phyloP scores from a whole-genome alignment of 2,113 vertebrate genomes.

The Syrrhaptes paradoxus region DNA sequence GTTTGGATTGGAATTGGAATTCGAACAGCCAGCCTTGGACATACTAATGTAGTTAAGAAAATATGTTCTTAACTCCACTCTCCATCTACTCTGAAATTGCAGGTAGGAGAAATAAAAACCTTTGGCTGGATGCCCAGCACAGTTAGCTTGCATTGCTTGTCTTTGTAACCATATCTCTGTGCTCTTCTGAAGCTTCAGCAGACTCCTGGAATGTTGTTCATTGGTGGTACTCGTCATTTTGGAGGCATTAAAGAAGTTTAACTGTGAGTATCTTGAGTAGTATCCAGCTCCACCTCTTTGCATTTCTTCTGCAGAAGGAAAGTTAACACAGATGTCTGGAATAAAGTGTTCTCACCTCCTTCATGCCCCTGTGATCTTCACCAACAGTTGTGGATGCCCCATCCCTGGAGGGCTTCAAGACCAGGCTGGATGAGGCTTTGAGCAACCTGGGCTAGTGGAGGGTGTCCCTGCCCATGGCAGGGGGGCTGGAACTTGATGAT shows the following conservation, averaged over 20 bases:
- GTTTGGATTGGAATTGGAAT: not conserved
- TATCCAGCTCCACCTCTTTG: not conserved
- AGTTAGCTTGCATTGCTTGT: not conserved
- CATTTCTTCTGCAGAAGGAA: not conserved
- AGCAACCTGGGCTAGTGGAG: too few relatives aligned
- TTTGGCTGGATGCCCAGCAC: not conserved
- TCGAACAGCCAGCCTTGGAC: not conserved
- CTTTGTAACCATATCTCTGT: not conserved
- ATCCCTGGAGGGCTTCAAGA: too few relatives aligned
- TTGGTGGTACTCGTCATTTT: not conserved
- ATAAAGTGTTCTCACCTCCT: not conserved
- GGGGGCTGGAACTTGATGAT: too few relatives aligned
- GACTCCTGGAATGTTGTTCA: not conserved
- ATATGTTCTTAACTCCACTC: not conserved
- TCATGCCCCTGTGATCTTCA: not conserved
- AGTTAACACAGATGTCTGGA: not conserved
- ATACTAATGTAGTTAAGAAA: not conserved
- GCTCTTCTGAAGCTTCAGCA: not conserved
- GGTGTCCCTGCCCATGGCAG: too few relatives aligned
- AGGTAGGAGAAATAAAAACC: not conserved
- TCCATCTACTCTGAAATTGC: not conserved
- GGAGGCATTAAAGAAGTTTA: not conserved
- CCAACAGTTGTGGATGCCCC: not conserved
- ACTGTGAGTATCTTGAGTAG: not conserved
- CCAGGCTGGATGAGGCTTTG: too few relatives aligned